Conservation (phyloP, 2,113 vertebrate species). For the Cavia porcellus region DNA sequence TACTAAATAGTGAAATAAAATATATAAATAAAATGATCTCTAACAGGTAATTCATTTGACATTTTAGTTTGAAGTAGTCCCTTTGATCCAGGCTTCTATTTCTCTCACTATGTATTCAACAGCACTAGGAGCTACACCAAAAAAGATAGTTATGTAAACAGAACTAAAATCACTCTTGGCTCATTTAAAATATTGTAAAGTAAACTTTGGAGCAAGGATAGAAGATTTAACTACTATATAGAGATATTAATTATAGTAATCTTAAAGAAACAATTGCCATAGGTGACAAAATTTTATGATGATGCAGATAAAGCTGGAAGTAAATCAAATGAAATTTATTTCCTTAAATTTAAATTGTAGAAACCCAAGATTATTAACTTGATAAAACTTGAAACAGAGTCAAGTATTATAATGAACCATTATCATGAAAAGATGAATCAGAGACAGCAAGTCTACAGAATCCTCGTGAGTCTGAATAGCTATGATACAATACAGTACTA, state of each 20-base stretch:
- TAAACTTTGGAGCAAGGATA: neutral
- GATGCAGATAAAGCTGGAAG: neutral
- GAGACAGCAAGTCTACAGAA: neutral
- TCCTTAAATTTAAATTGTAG: slow-evolving; percentile 18
- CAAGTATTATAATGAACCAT: neutral
- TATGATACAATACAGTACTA: too few species aligned
- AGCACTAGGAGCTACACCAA: neutral
- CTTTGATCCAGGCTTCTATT: neutral
- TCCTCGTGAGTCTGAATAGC: neutral
- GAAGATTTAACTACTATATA: neutral
- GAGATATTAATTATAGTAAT: neutral
- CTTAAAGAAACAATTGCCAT: neutral
- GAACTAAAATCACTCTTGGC: slow-evolving; percentile 9
- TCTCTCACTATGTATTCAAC: neutral
- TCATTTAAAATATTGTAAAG: neutral
- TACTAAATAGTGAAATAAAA: slow-evolving; percentile 1
- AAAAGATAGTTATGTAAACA: neutral
- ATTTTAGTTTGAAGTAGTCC: neutral
- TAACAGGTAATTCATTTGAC: neutral
- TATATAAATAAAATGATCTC: neutral
- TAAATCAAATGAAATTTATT: neutral
- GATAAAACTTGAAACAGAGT: neutral
- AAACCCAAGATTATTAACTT: neutral
- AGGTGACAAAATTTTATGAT: slow-evolving; percentile 18
- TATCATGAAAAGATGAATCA: neutral